Base-by-base conservation (phyloP, 2,888 invertebrate genomes). In the Bruchidius siliquastri region DNA sequence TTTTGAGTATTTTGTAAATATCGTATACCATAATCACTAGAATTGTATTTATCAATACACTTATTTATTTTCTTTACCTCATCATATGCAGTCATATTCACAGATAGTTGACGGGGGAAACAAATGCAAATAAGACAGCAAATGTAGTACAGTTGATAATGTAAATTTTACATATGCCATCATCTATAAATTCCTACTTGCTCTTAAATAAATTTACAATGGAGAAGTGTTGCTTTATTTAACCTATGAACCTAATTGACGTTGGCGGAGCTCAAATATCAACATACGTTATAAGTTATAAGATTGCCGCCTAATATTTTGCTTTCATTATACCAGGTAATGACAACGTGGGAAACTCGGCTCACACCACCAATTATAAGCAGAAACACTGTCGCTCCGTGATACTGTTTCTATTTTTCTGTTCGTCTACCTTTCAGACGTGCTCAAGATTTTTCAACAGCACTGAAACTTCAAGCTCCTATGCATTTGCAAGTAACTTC, bases 121-220 rank as follows among this genome's bases (percentile, higher is more conserved):
- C 75, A 76, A 74, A 77, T 76, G 79, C 79, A 68, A 80, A 78
- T 76, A 78, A 77, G 77, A 78, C 78, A 78, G 78, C 78, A 76
- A 79, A 75, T 77, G 77, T 80, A 81, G 79, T 77, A 76, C 77
- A 77, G 73, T 74, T 77, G 72, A 80, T 81, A 81, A 80, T 81
- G 80, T 81, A 80, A 79, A 80, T 81, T 81, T 80, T 80, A 76
- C 78, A 80, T 79, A 80, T 77, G 79, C 80, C 80, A 77, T 80
- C 79, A 79, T 80, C 80, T 82, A 80, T 80, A 77, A 81, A 81
- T 82, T 82, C 82, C 81, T 82, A 82, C 79, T 80, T 82, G 81
- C 80, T 81, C 81, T 81, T 80, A 81, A 82, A 82, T 82, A 82
- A 82, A 82, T 81, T 82, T 82, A 78, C 78, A 78, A 78, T 74